Conservation (phyloP, 1,140 invertebrate species). For the Heliothis subflexa region DNA sequence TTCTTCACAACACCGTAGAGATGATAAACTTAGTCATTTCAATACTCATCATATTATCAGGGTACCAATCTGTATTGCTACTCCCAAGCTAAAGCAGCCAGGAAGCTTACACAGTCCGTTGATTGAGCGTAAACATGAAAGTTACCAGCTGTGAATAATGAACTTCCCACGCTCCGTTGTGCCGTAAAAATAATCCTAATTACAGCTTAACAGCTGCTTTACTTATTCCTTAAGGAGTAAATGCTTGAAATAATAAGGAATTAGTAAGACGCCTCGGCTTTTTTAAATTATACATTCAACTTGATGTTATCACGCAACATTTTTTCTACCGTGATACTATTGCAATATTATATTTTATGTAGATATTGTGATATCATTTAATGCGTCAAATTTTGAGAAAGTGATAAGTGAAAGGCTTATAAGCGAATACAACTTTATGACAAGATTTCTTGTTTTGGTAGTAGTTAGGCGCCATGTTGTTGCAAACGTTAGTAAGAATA, state of each 20-base stretch:
- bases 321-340: not conserved
- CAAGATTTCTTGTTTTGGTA: too few relatives aligned
- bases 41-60: not conserved
- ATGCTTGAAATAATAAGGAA: conserved; percentile 13
- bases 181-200: conserved; percentile 29
- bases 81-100: not conserved
- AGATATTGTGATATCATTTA: too few relatives aligned
- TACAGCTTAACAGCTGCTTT: conserved; percentile 13
- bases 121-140: conserved; percentile 13
- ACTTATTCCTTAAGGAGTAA: conserved; percentile 14
- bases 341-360: too few relatives aligned
- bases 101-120: not conserved
- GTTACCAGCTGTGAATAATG: conserved; percentile 15
- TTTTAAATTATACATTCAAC: not conserved
- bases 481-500: too few relatives aligned
- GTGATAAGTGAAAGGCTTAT: too few relatives aligned
- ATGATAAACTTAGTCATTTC: too few relatives aligned
- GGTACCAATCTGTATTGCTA: not conserved
- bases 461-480: too few relatives aligned
- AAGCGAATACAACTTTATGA: too few relatives aligned
- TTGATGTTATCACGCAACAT: not conserved
- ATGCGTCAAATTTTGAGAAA: too few relatives aligned
- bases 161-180: conserved; percentile 25
- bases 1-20: too few relatives aligned
- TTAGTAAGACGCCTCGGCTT: not conserved